Percentiles rank a stretch among this genome's conserved stretches.
These are phyloP conservation scores for Porites rus DNA, from an alignment of 92 coral and sea anemone species.

Conservation along the genomic window DNA sequence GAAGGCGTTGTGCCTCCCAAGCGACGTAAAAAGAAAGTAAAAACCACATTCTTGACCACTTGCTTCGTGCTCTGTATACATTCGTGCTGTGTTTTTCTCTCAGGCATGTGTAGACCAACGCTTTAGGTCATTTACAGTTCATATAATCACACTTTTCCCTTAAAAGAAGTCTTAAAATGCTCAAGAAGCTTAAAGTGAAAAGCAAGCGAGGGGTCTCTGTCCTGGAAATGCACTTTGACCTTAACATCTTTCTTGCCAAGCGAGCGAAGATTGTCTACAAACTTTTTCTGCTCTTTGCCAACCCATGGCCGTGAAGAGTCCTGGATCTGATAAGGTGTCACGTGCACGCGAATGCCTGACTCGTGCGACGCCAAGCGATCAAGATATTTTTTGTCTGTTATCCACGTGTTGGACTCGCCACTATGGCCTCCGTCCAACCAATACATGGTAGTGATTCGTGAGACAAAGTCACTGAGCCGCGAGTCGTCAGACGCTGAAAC, in stretches of 20 bases:
- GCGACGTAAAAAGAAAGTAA: background rate
- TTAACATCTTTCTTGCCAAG: constrained; percentile 89
- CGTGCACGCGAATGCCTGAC: constrained; percentile 91
- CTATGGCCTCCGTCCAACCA: constrained; percentile 99
- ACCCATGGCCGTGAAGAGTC: constrained; percentile 97
- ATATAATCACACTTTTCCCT: constrained; percentile 11
- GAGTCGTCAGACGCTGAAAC: constrained; percentile 79
- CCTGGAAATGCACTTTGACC: constrained; percentile 85
- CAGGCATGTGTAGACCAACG: background rate
- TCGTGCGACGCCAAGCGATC: constrained; percentile 79
- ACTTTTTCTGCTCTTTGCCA: constrained; percentile 81
- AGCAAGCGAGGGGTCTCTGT: constrained; percentile 86
- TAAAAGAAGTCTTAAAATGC: constrained; percentile 53
- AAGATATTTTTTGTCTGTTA: constrained; percentile 94
- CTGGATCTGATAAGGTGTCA: constrained; percentile 96
- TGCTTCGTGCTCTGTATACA: background rate
- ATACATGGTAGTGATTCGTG: constrained; percentile 89
- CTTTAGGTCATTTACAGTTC: background rate
- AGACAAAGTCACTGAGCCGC: constrained; percentile 73
- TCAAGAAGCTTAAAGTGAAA: constrained; percentile 92
- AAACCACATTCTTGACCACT: background rate
- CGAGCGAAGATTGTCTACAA: constrained; percentile 86
- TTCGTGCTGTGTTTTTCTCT: background rate
- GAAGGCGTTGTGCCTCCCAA: too few species aligned
- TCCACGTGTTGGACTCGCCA: constrained; percentile 98